A percentile compares a stretch with the other conserved stretches of the same genome.
Evolutionary conservation across 1,140 invertebrate species (phyloP).

Genomic region (Pseudomyrmex cubaensis): DNA sequence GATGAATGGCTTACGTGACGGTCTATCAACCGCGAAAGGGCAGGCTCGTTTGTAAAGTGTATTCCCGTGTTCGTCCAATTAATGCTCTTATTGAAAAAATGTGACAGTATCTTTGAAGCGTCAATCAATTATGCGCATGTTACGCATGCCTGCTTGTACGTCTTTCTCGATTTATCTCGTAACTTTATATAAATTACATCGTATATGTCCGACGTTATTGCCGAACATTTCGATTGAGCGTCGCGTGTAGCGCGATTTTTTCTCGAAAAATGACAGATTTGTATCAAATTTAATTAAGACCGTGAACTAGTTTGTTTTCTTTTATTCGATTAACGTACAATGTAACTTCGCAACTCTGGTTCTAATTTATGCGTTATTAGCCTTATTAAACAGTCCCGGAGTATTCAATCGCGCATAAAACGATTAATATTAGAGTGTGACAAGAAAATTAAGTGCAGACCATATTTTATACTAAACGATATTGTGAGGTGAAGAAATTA

Average conservation of each 20-base stretch:
- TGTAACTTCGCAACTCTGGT: conserved; percentile 18
- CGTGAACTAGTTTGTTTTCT: background rate
- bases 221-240: background rate
- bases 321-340: background rate
- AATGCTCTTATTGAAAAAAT: conserved; percentile 26
- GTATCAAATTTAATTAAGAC: background rate
- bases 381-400: too few species aligned
- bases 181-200: background rate
- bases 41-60: conserved; percentile 23
- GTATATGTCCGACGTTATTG: background rate
- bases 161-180: conserved; percentile 1
- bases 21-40: conserved; percentile 20
- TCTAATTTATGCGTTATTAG: background rate
- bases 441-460: background rate
- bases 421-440: background rate
- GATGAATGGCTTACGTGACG: conserved; percentile 38
- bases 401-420: conserved; percentile 15
- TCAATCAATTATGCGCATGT: conserved; percentile 9
- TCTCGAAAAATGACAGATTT: background rate
- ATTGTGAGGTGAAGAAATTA: background rate
- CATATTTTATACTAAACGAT: background rate
- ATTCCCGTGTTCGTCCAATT: conserved; percentile 35
- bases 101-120: background rate
- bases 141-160: background rate
- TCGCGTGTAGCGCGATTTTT: background rate